These are phyloP conservation scores for Myopa testacea DNA, from an alignment of 2,888 invertebrate genomes.

Conservation along the genomic window DNA sequence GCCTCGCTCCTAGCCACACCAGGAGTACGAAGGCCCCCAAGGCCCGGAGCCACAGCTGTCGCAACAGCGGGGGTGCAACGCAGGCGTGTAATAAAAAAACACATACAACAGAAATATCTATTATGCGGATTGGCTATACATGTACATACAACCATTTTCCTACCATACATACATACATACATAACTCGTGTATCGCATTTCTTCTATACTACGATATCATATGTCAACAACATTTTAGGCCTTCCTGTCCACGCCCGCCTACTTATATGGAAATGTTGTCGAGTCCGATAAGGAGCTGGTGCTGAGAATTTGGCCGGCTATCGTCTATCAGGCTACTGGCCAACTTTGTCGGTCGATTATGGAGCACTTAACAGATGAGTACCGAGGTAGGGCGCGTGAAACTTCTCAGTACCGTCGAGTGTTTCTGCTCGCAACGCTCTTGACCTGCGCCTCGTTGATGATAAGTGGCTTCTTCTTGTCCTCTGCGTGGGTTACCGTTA, in stretches of 20 bases:
- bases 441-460: constrained; percentile 63
- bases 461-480: constrained; percentile 66
- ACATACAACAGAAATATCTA: constrained; percentile 68
- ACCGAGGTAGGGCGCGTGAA: constrained; percentile 60
- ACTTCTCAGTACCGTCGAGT: constrained; percentile 60
- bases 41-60: constrained; percentile 54
- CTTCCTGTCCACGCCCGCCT: constrained; percentile 66
- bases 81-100: constrained; percentile 66
- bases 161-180: not conserved
- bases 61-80: constrained; percentile 64
- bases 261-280: constrained; percentile 67
- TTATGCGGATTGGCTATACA: constrained; percentile 68
- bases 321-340: constrained; percentile 65
- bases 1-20: constrained; percentile 39
- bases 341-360: constrained; percentile 66
- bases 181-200: not conserved
- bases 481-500: constrained; percentile 65
- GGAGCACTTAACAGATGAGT: constrained; percentile 63
- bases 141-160: constrained; percentile 54
- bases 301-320: constrained; percentile 66
- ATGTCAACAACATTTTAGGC: constrained; percentile 54
- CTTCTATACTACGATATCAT: not conserved
- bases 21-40: constrained; percentile 40
- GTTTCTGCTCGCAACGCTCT: constrained; percentile 63
- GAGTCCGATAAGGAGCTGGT: constrained; percentile 66